These are phyloP conservation scores for Hetaerina americana DNA, from an alignment of 1,140 invertebrate species.

Conservation along the genomic window DNA sequence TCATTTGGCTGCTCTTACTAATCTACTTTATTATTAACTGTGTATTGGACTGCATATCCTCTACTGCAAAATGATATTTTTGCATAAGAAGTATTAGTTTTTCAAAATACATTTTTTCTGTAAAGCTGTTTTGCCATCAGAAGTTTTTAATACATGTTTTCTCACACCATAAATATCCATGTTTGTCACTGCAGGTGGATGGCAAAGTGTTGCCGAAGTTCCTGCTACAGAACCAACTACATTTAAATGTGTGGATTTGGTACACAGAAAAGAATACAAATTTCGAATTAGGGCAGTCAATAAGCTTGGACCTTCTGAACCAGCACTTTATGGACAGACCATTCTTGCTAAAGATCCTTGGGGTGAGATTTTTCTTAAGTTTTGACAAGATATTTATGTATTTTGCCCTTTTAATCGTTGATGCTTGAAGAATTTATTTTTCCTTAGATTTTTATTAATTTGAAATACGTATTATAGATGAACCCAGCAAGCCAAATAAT, in stretches of 20 bases:
- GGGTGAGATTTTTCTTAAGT: constrained; percentile 44
- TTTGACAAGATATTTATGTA: not conserved
- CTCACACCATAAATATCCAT: not conserved
- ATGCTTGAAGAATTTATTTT: too few relatives aligned
- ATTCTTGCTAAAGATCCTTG: constrained; percentile 95
- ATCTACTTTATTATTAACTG: too few relatives aligned
- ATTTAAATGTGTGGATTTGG: constrained; percentile 79
- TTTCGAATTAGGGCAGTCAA: constrained; percentile 93
- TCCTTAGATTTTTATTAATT: constrained; percentile 6
- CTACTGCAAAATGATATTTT: too few relatives aligned
- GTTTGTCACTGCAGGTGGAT: constrained; percentile 43
- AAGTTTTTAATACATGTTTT: not conserved
- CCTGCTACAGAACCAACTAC: constrained; percentile 43
- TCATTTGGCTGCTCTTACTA: too few relatives aligned
- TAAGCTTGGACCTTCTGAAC: constrained; percentile 77
- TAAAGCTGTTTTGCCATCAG: too few relatives aligned
- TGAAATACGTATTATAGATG: constrained; percentile 45
- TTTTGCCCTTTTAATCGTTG: not conserved
- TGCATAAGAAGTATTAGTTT: too few relatives aligned
- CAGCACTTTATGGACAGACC: constrained; percentile 68
- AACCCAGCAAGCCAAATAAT: constrained; percentile 80
- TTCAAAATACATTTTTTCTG: not conserved
- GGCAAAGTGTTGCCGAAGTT: constrained; percentile 71
- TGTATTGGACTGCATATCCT: too few relatives aligned
- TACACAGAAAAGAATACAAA: constrained; percentile 80